Evolutionary conservation across 2,888 invertebrate species (phyloP).

Genomic region (Troilus luridus): DNA sequence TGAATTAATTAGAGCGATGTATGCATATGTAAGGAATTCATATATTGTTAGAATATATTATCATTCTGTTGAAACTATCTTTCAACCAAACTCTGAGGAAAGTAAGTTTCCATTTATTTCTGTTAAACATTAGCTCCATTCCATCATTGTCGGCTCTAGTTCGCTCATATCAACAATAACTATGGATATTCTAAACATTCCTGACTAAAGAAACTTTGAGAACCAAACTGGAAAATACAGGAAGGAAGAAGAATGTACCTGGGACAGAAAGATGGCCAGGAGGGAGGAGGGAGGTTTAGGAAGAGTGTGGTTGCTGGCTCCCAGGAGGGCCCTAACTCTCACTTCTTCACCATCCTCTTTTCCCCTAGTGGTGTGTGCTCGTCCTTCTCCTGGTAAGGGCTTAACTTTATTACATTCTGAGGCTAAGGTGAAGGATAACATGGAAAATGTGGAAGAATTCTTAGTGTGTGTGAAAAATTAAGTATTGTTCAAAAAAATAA

Average conservation of each 20-base stretch:
- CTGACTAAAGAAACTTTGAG: neutral
- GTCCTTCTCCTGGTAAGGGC: neutral
- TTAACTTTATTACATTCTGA: neutral
- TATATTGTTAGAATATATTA: no score
- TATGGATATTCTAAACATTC: neutral
- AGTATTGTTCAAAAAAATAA: neutral
- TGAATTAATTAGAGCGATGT: no score
- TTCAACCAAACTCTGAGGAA: no score
- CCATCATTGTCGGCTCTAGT: no score
- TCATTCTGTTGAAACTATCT: no score
- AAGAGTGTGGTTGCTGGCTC: neutral
- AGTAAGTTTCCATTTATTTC: no score
- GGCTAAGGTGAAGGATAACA: neutral
- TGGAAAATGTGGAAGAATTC: neutral
- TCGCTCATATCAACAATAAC: neutral
- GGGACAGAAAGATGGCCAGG: neutral
- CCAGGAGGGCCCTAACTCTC: constrained; percentile 1
- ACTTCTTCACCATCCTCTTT: neutral
- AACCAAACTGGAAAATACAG: neutral
- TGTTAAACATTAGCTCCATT: no score
- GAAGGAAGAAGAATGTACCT: neutral
- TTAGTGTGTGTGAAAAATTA: neutral
- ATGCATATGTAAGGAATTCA: no score
- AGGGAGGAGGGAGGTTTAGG: neutral
- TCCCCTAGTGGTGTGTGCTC: neutral